Evolutionary conservation across 1,140 invertebrate species (phyloP), one percentile per base, ranked within the genome.

Genomic region (Homarus americanus): DNA sequence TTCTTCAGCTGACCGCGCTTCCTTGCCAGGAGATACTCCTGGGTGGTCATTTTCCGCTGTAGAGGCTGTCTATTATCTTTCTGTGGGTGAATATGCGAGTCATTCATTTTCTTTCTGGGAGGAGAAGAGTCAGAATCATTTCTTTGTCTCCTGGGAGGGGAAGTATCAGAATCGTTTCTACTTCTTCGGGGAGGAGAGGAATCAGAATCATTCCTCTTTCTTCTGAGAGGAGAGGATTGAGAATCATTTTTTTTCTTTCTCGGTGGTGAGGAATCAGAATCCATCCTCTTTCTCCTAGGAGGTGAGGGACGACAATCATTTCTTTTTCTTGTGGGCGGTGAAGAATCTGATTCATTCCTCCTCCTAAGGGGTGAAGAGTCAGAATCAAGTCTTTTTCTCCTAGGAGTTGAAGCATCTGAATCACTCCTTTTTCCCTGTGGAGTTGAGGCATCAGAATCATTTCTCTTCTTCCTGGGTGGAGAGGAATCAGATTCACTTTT

Each of bases 181-280:
- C 76, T 90, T 83, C 82, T 91, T 32, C 91, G 40, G 2, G 87
- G 76, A 63, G 92, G 93, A 63, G 91, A 91, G 17, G 34, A 34
- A 78, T 92, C 91, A 34, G 89, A 91, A 75, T 92, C 79, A 58
- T 80, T 41, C 34, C 76, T 83, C n/a, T 91, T 78, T 89, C 82
- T 93, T 82, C 94, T 93, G 41, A 93, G 93, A 17, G 93, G 93
- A 85, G 93, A 93, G 40, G 66, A 82, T 73, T 94, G 93, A 83
- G 93, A 93, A 91, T 93, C 93, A 79, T 91, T 92, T 41, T 86
- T 44, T 53, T 80, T 84, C 44, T 78, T 53, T 87, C 93, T 85
- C 5, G 92, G 93, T 38, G 93, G 93, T 82, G 93, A 93, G 53
- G 80, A 80, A 83, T 94, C 94, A 78, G 93, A 93, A 92, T 93